Evolutionary conservation across 2,797 vertebrate genomes (phyloP).

Genomic region (Microchirus variegatus): DNA sequence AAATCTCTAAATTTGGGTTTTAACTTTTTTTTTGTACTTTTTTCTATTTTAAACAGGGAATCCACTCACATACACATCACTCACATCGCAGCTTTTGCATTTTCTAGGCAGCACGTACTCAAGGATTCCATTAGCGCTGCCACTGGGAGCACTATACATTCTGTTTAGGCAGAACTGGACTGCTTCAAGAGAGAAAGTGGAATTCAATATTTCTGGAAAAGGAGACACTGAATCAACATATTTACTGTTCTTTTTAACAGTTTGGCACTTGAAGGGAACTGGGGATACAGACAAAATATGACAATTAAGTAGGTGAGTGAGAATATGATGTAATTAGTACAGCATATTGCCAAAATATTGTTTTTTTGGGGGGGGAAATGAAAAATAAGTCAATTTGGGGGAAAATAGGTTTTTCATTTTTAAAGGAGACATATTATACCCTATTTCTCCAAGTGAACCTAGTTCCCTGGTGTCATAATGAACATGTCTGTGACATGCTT

Average conservation of each 20-base stretch:
- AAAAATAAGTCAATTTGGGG: slow-evolving; percentile 30
- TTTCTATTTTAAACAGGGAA: too few species aligned
- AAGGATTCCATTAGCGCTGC: slow-evolving; percentile 64
- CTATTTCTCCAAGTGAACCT: too few species aligned
- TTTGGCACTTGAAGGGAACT: slow-evolving; percentile 14
- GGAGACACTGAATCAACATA: slow-evolving; percentile 57
- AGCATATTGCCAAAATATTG: slow-evolving; percentile 12
- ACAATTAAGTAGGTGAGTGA: slow-evolving; percentile 41
- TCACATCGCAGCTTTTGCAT: slow-evolving; percentile 51
- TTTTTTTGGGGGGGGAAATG: not conserved
- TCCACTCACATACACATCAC: slow-evolving; percentile 11
- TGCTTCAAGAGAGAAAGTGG: slow-evolving; percentile 61
- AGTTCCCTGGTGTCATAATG: too few species aligned
- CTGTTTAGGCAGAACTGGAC: slow-evolving; percentile 51
- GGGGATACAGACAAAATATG: slow-evolving; percentile 27
- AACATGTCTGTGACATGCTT: too few species aligned
- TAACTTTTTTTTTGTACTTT: too few species aligned
- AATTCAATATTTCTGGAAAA: slow-evolving; percentile 51
- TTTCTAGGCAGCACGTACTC: slow-evolving; percentile 50
- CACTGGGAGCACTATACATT: slow-evolving; percentile 40
- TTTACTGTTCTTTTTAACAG: slow-evolving; percentile 52
- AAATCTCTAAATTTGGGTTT: too few species aligned
- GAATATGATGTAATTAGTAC: slow-evolving; percentile 17
- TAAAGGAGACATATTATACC: too few species aligned
- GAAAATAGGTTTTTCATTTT: slow-evolving; percentile 11